Base-by-base conservation (phyloP, 1,140 invertebrate species). In the Habropoda laboriosa region DNA sequence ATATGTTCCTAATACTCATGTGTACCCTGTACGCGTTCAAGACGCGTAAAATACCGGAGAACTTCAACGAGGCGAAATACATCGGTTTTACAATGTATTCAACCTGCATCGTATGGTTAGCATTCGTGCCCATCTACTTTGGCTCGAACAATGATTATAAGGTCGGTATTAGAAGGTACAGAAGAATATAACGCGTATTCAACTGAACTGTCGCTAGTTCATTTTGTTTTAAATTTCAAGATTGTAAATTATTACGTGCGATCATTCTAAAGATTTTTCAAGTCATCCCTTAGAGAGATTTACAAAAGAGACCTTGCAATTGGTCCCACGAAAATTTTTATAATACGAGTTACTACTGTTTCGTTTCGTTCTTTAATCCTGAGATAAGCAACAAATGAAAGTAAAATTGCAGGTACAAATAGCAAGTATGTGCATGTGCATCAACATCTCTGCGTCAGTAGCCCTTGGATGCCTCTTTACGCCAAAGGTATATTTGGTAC, bases 31-130 rank as follows among this genome's bases (percentile, higher is more conserved):
- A 96, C 89, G 96, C 96, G 6, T 95, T 96, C 82, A 96, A 96
- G 88, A 96, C 96, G 0, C 92, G 96, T 74, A 96, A 96, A 85
- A 94, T 96, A 64, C 96, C 96, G 5, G 96, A 96, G 85, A 96
- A 96, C 74, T 96, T 96, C 91, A 96, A 96, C 91, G 95, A 95
- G 88, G 94, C 95, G 16, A 95, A 95, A 86, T 95, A 95, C 87
- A 95, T 95, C 66, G 95, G 96, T 49, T 96, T 96, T 86, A 96
- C 95, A 13, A 96, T 96, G 96, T 96, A 96, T 86, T 95, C 95
- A 4, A 96, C 96, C 2, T 96, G 96, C 88, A 95, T 96, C 51
- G 95, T 96, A 53, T 96, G 96, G 96, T 89, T 96, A 16, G 95
- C 95, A 13, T 96, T 96, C 87, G 93, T 96, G 67, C 95, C 96